Conservation (phyloP, 2,113 vertebrate genomes). For the Gymnorhina tibicen region DNA sequence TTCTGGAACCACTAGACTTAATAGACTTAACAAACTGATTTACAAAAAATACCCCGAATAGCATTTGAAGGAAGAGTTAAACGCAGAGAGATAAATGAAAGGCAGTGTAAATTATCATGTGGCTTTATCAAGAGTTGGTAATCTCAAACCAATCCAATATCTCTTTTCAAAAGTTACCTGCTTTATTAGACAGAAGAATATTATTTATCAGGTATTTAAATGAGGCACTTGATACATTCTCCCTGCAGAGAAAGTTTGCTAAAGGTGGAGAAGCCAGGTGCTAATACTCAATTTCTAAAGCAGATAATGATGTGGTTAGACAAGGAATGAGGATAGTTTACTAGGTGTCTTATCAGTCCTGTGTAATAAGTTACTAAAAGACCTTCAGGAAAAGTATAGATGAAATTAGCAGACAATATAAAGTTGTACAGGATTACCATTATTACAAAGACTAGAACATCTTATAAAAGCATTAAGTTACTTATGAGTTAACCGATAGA, state of each 20-base stretch:
- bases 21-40: neutral
- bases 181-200: neutral
- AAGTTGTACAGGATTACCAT: neutral
- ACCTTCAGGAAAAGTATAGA: neutral
- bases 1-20: neutral
- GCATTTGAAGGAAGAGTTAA: neutral
- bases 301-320: neutral
- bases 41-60: neutral
- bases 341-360: neutral
- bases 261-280: neutral
- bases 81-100: neutral
- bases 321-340: neutral
- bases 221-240: neutral
- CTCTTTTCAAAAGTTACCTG: neutral
- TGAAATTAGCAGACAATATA: neutral
- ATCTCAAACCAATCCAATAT: neutral
- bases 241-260: neutral
- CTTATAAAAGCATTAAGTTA: neutral
- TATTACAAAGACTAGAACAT: neutral
- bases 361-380: neutral
- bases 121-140: neutral
- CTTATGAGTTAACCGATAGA: neutral
- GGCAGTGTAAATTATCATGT: neutral
- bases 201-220: neutral
- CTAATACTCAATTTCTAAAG: neutral